Evolutionary conservation across 2,888 invertebrate species (phyloP).

Genomic region (Ophioninae sp.): DNA sequence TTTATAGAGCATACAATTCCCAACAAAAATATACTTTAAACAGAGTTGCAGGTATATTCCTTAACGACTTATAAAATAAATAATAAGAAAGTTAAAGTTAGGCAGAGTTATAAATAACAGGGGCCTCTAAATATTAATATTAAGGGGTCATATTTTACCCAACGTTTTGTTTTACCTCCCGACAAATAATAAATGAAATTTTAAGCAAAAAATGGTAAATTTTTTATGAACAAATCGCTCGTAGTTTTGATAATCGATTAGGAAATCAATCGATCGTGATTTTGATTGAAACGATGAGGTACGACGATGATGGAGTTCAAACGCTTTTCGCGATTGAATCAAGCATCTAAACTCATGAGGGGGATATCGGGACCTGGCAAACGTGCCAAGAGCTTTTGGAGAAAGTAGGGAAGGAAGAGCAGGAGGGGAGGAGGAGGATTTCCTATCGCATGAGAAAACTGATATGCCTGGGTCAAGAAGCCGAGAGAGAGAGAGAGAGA

Average conservation of each 20-base stretch:
- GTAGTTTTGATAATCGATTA: background rate
- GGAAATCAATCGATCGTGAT: background rate
- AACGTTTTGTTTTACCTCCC: no score
- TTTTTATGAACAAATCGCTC: background rate
- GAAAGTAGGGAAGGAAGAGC: background rate
- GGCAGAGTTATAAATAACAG: no score
- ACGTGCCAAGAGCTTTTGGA: constrained; percentile 41
- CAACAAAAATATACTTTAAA: no score
- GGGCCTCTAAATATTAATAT: no score
- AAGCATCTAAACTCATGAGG: constrained; percentile 32
- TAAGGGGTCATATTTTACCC: no score
- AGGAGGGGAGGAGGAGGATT: background rate
- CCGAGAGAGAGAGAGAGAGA: constrained; percentile 5
- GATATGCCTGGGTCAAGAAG: constrained; percentile 40
- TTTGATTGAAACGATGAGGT: constrained; percentile 17
- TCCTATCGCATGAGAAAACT: constrained; percentile 20
- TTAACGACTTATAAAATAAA: no score
- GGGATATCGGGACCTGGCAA: constrained; percentile 38
- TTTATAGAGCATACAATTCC: no score
- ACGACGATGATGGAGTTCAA: constrained; percentile 5
- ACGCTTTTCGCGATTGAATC: constrained; percentile 11
- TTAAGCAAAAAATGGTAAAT: background rate
- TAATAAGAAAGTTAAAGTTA: no score
- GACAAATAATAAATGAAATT: no score
- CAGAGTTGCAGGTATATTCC: no score